phyloP scores from a whole-genome alignment of 2,797 vertebrate species.

The Poeciliopsis turneri region DNA sequence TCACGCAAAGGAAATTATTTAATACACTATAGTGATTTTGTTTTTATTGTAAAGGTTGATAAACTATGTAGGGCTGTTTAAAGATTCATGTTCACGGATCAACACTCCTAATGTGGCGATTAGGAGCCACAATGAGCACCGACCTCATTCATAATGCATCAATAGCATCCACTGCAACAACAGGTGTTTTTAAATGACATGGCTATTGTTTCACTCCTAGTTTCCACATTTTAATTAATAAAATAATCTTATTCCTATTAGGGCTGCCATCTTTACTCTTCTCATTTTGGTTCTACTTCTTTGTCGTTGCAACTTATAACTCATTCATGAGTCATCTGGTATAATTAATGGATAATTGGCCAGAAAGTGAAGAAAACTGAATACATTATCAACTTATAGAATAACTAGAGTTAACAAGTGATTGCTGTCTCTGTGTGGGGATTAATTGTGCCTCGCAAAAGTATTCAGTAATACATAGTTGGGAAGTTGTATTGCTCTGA shows the following conservation, averaged over 20 bases:
- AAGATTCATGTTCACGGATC: constrained; percentile 35
- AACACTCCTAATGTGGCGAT: constrained; percentile 29
- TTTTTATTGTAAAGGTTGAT: constrained; percentile 1
- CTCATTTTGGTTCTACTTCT: not conserved
- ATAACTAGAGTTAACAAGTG: not conserved
- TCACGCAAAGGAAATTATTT: not conserved
- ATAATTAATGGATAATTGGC: not conserved
- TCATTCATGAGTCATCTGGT: not conserved
- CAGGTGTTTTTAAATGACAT: constrained; percentile 40
- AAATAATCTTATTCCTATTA: not conserved
- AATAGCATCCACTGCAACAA: constrained; percentile 55
- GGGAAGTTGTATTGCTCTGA: not conserved
- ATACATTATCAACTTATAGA: not conserved
- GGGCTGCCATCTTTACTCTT: not conserved
- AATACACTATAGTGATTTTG: not conserved
- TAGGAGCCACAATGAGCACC: constrained; percentile 52
- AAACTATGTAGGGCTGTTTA: constrained; percentile 6
- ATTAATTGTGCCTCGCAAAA: not conserved
- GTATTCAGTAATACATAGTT: not conserved
- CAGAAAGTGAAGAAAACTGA: not conserved
- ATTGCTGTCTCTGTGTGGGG: not conserved
- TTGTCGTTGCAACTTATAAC: not conserved
- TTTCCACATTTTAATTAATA: constrained; percentile 1
- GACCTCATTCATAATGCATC: constrained; percentile 67
- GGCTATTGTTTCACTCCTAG: constrained; percentile 13